Percentiles rank a stretch among this genome's conserved stretches.
Conservation (phyloP, 2,797 vertebrate genomes). For the Salmo trutta region DNA sequence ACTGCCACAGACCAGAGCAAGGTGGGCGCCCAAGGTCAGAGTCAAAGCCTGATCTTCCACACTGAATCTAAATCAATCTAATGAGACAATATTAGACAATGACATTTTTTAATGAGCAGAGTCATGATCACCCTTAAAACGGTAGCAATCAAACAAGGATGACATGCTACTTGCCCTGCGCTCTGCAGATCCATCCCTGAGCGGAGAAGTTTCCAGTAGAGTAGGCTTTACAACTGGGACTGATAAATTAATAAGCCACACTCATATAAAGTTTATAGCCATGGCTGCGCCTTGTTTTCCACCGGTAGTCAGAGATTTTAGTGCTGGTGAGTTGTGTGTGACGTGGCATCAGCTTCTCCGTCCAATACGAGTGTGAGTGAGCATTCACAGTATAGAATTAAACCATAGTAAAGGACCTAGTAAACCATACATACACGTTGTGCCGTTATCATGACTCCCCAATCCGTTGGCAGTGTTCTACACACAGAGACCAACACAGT, state of each 20-base stretch:
- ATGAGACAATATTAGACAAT: background rate
- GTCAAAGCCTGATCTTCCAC: constrained; percentile 45
- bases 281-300: background rate
- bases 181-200: background rate
- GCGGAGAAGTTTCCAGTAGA: background rate
- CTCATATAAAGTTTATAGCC: background rate
- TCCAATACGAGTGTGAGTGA: no score
- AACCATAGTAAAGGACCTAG: no score
- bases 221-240: constrained; percentile 4
- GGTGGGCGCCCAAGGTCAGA: constrained; percentile 28
- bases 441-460: background rate
- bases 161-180: background rate
- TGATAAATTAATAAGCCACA: background rate
- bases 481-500: background rate
- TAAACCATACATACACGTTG: no score
- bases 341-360: background rate
- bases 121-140: background rate
- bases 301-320: background rate
- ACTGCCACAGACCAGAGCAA: constrained; percentile 46
- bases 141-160: background rate
- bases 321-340: background rate
- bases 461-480: background rate
- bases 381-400: no score
- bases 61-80: constrained; percentile 28
- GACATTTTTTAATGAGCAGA: background rate